These are phyloP conservation scores for Tenodera sinensis DNA, from an alignment of 2,888 invertebrate species.

Conservation along the genomic window DNA sequence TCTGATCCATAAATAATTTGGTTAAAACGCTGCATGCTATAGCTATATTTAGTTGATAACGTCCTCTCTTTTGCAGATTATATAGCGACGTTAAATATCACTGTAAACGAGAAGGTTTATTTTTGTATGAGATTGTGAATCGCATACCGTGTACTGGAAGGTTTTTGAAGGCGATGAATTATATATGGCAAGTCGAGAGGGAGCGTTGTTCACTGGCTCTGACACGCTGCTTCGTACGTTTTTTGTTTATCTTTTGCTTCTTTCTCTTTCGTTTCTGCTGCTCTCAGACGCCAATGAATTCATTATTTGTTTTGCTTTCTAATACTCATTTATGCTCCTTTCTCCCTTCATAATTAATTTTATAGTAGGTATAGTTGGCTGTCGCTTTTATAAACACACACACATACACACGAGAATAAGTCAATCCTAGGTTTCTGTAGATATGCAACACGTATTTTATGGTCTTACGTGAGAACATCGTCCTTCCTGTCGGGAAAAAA, in stretches of 20 bases:
- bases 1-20: neutral
- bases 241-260: neutral
- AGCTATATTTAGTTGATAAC: neutral
- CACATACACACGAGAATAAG: too few species aligned
- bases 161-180: neutral
- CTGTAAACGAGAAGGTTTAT: neutral
- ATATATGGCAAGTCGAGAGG: neutral
- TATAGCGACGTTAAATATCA: neutral
- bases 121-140: neutral
- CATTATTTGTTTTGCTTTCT: too few species aligned
- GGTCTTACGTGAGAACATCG: too few species aligned
- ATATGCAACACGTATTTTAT: too few species aligned
- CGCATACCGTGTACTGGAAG: neutral
- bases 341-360: too few species aligned
- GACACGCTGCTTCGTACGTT: neutral
- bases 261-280: too few species aligned
- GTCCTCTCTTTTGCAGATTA: neutral
- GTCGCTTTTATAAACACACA: too few species aligned
- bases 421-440: too few species aligned
- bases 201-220: neutral
- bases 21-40: neutral
- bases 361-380: too few species aligned
- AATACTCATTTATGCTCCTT: too few species aligned
- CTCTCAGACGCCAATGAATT: too few species aligned
- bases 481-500: too few species aligned